Evolutionary conservation across 2,113 vertebrate genomes (phyloP).

Genomic region (Eublepharis macularius): DNA sequence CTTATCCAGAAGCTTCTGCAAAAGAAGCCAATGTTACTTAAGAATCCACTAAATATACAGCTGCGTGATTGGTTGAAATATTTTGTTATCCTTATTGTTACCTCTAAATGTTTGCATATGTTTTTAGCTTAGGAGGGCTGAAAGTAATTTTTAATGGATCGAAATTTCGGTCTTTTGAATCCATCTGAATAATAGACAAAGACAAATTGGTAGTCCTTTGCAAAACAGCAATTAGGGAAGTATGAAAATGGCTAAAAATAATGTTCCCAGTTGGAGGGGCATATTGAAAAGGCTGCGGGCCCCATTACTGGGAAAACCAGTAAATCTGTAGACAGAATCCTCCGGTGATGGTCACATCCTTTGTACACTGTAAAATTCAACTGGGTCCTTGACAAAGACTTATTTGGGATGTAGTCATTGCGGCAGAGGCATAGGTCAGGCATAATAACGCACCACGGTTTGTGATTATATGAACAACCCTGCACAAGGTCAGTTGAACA

Average conservation of each 20-base stretch:
- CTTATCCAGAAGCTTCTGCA: constrained; percentile 51
- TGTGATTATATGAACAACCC: no score
- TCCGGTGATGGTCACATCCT: not conserved
- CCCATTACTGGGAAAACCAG: not conserved
- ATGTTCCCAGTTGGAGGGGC: not conserved
- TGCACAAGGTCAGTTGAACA: no score
- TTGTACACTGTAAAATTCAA: not conserved
- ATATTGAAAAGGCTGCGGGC: not conserved
- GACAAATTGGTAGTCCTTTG: constrained; percentile 8
- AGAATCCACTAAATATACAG: constrained; percentile 38
- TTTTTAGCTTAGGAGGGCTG: constrained; percentile 42
- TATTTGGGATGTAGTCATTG: not conserved
- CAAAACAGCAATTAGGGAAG: constrained; percentile 5
- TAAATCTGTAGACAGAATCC: not conserved
- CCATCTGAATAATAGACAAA: not conserved
- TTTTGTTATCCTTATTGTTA: constrained; percentile 16
- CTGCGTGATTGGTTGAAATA: constrained; percentile 33
- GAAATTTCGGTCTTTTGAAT: not conserved
- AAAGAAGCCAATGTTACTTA: constrained; percentile 41
- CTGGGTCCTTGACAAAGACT: not conserved
- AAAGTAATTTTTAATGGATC: constrained; percentile 31
- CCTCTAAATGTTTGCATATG: constrained; percentile 34
- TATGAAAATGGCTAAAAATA: not conserved
- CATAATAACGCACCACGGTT: no score
- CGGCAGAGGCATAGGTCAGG: no score